Percentiles rank a stretch among this genome's conserved stretches.
Evolutionary conservation across 2,888 invertebrate species (phyloP).

Genomic region (Drosophila limbata): DNA sequence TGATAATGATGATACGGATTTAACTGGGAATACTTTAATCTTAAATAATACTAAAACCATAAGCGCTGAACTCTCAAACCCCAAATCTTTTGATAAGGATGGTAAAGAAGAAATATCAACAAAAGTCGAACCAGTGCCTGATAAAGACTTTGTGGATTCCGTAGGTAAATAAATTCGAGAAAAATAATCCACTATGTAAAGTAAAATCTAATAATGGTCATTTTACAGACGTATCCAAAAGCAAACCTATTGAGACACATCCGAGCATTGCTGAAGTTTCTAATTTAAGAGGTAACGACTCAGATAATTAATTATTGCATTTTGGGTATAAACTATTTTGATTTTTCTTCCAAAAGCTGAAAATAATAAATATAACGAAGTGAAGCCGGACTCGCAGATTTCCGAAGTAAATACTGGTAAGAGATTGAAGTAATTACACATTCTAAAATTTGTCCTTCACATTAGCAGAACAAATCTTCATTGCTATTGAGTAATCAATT

Average conservation of each 20-base stretch:
- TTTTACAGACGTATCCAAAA: not conserved
- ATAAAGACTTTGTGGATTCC: not conserved
- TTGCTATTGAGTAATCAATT: conserved; percentile 69
- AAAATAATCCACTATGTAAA: not conserved
- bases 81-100: not conserved
- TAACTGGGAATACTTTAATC: not conserved
- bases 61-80: not conserved
- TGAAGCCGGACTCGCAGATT: not conserved
- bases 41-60: not conserved
- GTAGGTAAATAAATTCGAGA: not conserved
- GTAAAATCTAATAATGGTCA: not conserved
- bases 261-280: not conserved
- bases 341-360: not conserved
- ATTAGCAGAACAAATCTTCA: conserved; percentile 76
- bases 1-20: not conserved
- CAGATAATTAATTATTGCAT: not conserved
- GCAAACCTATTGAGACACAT: not conserved
- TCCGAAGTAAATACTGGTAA: conserved; percentile 79
- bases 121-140: not conserved
- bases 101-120: not conserved
- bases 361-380: not conserved
- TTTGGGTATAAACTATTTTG: not conserved
- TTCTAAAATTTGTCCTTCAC: conserved; percentile 67
- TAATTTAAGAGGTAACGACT: conserved; percentile 2
- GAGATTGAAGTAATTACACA: conserved; percentile 34